Evolutionary conservation across 2,888 invertebrate genomes (phyloP), one percentile per base, ranked within the genome.

Genomic region (Odontocerum albicorne): DNA sequence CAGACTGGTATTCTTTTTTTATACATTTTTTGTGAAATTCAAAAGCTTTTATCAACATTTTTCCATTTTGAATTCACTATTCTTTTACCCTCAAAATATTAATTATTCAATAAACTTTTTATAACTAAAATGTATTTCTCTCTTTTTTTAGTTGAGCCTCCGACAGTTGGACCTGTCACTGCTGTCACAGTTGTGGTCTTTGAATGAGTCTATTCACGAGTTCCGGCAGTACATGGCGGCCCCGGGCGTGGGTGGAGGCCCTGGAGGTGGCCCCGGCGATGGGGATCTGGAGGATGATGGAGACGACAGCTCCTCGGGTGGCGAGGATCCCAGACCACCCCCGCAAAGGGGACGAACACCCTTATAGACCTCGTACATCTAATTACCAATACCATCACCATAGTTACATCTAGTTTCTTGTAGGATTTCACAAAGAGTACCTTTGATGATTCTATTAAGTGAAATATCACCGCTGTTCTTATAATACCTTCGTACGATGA

Each of bases 181-280:
- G 49, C 81, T 95, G 36, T 92, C 92, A 3, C 95, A 96, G 72
- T 80, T 96, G 61, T 93, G 94, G 92, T 87, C 92, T 1, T 80
- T 96, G 46, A 93, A 94, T 73, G 93, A 95, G 71, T 88, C 92
- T 35, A 93, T 95, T 70, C 92, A 93, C 65, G 90, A 94, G 62
- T 93, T 92, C 77, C 84, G 89, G 39, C 83, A 85, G 63, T 80
- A 87, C 62, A 71, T 87, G 56, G 31, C 71, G 70, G 45, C 42
- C 15, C 70, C 72, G 64, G 83, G 66, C 65, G 81, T 73, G 65
- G 82, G 65, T 66, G 83, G 70, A 64, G 82, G 64, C 64, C 75
- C 60, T 68, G 82, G 64, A 63, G 21, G 71, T 71, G 39, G 31
- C 13, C 70, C 72, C 64, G 82, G 65, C 66, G 77, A 66, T 70